Evolutionary conservation across 2,888 invertebrate species (phyloP).

Genomic region (Noctua janthina): DNA sequence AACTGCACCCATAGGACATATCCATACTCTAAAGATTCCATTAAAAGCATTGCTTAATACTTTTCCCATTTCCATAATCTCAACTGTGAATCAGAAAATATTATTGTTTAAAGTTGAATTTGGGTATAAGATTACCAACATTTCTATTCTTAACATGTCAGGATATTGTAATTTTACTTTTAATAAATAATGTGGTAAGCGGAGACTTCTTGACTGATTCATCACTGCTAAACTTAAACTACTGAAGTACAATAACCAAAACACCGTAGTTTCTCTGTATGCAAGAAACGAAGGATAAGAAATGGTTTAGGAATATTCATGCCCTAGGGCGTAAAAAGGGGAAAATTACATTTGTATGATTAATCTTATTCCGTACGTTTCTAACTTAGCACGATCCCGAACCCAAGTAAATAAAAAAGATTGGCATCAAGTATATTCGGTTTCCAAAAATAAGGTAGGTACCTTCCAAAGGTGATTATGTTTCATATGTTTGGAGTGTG

Average conservation of each 20-base stretch:
- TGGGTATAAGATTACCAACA: background rate
- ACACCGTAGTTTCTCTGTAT: too few species aligned
- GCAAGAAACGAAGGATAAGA: background rate
- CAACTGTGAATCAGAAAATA: constrained; percentile 63
- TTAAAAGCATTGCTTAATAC: constrained; percentile 66
- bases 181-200: background rate
- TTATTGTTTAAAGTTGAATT: background rate
- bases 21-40: constrained; percentile 76
- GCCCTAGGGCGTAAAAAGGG: background rate
- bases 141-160: too few species aligned
- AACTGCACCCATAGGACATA: constrained; percentile 65
- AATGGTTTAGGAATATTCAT: background rate
- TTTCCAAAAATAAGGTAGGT: too few species aligned
- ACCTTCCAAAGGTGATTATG: too few species aligned
- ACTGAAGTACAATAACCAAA: too few species aligned
- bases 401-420: background rate
- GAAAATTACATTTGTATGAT: too few species aligned
- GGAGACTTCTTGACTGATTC: background rate
- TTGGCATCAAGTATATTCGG: background rate
- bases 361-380: background rate
- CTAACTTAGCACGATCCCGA: background rate
- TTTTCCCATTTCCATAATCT: constrained; percentile 75
- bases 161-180: too few species aligned
- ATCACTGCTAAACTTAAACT: background rate
- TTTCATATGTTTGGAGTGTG: too few species aligned